Base-by-base conservation (phyloP, 2,888 invertebrate genomes). In the Conops quadrifasciatus region DNA sequence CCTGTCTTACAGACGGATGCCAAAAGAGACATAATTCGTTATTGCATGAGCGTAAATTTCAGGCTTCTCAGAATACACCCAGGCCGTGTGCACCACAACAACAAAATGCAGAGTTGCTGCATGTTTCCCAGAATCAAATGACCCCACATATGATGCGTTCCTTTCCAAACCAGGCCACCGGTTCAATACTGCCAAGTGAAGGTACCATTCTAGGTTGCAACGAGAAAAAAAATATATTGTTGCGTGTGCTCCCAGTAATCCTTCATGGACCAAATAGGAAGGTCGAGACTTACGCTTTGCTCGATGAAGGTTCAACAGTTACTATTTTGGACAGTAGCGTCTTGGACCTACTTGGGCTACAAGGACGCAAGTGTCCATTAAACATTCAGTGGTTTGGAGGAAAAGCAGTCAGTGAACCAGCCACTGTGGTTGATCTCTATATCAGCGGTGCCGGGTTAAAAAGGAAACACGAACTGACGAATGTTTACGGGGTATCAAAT, bases 31-130 rank as follows among this genome's bases (percentile, higher is more conserved):
- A 70, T 21, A 53, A 63, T 15, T 51, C 51, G 36, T 43, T 62
- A 21, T 19, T 70, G 21, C 64, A 70, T 36, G 70, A 70, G 19
- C n/a, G 7, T 3, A n/a, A 75, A 0, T 72, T 73, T 1, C 58
- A 71, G 2, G 72, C 67, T 49, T 24, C 62, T 73, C 21, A 73
- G 71, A n/a, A 75, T 71, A 71, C 71, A 67, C 36, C 75, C 73
- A 62, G 60, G 49, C n/a, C 49, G n/a, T 16, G 3, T 3, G 4
- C 56, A 11, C 13, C n/a, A 56, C 56, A 56, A 56, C 63, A 47
- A 63, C 16, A 24, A 36, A 63, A 11, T 13, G 19, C 19, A 47
- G 63, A 64, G 21, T 16, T 19, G 19, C 16, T 43, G 16, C 26
- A 43, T 21, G 16, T n/a, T 16, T 45, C 15, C 24, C n/a, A n/a